These are phyloP conservation scores for Peromyscus nudipes DNA, from an alignment of 2,797 vertebrate species.

Conservation along the genomic window DNA sequence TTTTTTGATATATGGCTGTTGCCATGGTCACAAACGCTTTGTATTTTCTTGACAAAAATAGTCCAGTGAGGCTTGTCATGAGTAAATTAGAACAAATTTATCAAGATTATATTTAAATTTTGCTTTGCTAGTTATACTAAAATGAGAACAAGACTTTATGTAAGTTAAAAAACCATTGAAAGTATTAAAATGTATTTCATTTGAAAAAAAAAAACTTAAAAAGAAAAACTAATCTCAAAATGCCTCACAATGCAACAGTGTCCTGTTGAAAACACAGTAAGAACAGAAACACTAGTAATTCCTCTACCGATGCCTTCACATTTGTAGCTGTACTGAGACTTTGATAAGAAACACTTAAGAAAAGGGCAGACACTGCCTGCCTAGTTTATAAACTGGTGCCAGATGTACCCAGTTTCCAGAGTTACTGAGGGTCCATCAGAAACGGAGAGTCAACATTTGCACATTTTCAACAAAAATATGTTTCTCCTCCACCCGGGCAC, in stretches of 20 bases:
- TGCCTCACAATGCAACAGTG: background rate
- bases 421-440: background rate
- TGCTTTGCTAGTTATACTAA: background rate
- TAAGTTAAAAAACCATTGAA: background rate
- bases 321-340: background rate
- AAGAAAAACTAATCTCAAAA: background rate
- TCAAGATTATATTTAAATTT: background rate
- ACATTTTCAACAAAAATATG: background rate
- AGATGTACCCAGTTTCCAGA: background rate
- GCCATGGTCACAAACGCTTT: background rate
- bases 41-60: background rate
- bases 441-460: background rate
- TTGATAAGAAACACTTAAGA: slow-evolving; percentile 26
- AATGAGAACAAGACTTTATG: background rate
- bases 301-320: background rate
- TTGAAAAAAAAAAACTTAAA: background rate
- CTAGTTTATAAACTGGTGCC: background rate
- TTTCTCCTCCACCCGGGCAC: background rate
- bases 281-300: background rate
- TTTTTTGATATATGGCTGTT: background rate
- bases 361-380: background rate
- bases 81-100: background rate
- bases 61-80: background rate
- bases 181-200: background rate
- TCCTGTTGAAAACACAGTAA: background rate